These are phyloP conservation scores for Oceanites oceanicus DNA, from an alignment of 2,113 vertebrate genomes.

Conservation along the genomic window DNA sequence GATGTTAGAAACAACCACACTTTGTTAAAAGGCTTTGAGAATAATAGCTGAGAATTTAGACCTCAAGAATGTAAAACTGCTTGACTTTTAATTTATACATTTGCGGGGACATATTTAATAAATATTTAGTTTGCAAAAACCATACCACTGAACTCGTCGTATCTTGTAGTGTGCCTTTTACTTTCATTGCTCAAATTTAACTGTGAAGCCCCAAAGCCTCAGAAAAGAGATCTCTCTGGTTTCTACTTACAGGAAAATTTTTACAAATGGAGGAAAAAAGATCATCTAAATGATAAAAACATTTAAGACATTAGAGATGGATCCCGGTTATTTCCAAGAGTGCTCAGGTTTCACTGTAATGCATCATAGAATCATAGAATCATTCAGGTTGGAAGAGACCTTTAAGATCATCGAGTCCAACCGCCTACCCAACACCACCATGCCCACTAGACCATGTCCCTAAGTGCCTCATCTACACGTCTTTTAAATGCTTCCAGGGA, in stretches of 20 bases:
- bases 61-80: background rate
- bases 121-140: background rate
- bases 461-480: no score
- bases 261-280: background rate
- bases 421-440: no score
- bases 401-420: no score
- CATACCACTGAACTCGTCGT: background rate
- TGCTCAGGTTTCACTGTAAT: background rate
- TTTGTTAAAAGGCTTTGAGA: background rate
- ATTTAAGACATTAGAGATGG: background rate
- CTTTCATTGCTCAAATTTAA: background rate
- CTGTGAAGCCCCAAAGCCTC: background rate
- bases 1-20: background rate
- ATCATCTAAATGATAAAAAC: background rate
- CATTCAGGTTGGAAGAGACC: no score
- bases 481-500: no score
- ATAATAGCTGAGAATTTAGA: background rate
- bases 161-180: background rate
- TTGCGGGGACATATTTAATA: background rate
- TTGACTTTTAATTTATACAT: background rate
- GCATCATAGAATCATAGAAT: no score
- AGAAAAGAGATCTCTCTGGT: background rate
- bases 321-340: background rate
- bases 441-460: no score
- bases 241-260: background rate